phyloP scores from a whole-genome alignment of 2,113 vertebrate genomes.

The Turnix velox region DNA sequence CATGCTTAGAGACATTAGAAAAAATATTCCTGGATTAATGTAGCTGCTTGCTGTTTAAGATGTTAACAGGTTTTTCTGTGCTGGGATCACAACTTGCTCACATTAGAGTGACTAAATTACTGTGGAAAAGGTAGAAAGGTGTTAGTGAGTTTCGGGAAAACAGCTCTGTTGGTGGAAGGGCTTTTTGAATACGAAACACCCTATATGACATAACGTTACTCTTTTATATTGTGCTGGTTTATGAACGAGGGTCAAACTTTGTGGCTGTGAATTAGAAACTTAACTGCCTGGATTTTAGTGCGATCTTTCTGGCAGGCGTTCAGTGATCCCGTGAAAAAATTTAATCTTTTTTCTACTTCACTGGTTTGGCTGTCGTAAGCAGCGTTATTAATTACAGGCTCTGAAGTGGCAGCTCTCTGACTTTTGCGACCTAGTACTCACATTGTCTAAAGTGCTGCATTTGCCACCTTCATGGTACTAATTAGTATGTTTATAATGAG shows the following conservation, averaged over 20 bases:
- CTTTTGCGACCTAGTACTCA: not conserved
- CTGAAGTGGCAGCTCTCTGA: not conserved
- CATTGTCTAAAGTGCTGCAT: constrained; percentile 1
- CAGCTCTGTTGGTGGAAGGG: not conserved
- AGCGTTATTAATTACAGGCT: constrained; percentile 1
- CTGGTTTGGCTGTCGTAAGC: not conserved
- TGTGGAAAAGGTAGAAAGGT: not conserved
- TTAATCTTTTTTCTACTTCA: constrained; percentile 35
- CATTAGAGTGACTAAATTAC: not conserved
- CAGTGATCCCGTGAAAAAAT: constrained; percentile 49
- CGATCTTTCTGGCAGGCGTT: not conserved
- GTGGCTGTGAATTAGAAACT: constrained; percentile 5
- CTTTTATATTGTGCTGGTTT: not conserved
- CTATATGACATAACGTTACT: not conserved
- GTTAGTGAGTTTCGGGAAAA: not conserved
- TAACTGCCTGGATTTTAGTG: constrained; percentile 38
- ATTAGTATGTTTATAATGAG: constrained; percentile 23
- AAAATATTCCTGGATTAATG: not conserved
- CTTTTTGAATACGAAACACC: not conserved
- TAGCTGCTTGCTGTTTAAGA: not conserved
- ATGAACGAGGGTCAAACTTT: not conserved
- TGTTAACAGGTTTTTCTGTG: not conserved
- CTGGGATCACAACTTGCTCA: not conserved
- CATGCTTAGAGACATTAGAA: not conserved
- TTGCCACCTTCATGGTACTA: not conserved